Evolutionary conservation across 64 coral and sea anemone species (phyloP).

Genomic region (Pocillopora verrucosa): DNA sequence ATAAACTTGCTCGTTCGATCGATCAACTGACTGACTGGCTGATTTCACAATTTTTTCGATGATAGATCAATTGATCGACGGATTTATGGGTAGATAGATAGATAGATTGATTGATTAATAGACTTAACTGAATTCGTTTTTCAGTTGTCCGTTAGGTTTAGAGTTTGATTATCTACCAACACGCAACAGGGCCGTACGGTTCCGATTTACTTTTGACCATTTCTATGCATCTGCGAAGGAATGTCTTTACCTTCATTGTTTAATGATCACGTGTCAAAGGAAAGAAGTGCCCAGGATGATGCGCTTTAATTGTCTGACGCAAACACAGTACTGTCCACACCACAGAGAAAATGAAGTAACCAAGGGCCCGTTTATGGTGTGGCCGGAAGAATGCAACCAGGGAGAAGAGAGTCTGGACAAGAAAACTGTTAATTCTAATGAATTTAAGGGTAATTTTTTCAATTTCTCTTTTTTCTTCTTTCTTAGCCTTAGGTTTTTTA

Average conservation of each 20-base stretch:
- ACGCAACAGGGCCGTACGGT: background rate
- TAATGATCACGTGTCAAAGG: background rate
- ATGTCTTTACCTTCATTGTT: background rate
- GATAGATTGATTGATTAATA: background rate
- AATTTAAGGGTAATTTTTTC: background rate
- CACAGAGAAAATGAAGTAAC: background rate
- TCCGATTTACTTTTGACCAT: background rate
- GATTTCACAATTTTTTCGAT: background rate
- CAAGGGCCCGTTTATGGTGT: background rate
- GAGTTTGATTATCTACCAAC: background rate
- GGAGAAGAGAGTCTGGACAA: background rate
- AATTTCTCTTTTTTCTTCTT: no score
- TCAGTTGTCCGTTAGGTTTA: background rate
- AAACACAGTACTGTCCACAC: background rate
- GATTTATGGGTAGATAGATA: background rate
- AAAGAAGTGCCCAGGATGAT: background rate
- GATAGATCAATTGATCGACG: background rate
- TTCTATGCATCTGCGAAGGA: background rate
- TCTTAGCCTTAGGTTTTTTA: no score
- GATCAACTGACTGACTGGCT: background rate
- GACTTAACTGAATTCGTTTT: background rate
- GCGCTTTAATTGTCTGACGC: background rate
- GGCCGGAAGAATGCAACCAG: background rate
- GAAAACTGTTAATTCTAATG: background rate
- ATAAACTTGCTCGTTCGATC: background rate